A percentile compares a stretch with the other conserved stretches of the same genome.
phyloP scores from a whole-genome alignment of 2,113 vertebrate genomes.

The Vidua macroura region DNA sequence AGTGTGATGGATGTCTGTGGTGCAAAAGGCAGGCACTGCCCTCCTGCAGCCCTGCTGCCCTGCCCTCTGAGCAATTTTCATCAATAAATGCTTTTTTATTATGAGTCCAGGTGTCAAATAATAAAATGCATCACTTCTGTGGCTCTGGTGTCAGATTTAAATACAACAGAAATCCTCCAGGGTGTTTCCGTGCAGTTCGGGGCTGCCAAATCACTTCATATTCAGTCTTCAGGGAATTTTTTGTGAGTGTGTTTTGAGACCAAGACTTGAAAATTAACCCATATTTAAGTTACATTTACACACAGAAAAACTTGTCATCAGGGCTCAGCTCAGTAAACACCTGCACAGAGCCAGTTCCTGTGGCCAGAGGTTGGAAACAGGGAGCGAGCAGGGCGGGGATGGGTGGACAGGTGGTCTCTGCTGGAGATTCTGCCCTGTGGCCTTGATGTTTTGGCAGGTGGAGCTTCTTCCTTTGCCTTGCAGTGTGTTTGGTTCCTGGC shows the following conservation, averaged over 20 bases:
- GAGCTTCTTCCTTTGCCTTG: neutral
- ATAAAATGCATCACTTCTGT: neutral
- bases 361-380: neutral
- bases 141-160: neutral
- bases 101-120: neutral
- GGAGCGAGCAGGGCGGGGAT: neutral
- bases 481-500: neutral
- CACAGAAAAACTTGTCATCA: neutral
- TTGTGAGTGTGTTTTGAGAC: neutral
- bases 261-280: neutral
- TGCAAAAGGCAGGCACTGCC: neutral
- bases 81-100: neutral
- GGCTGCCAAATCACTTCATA: neutral
- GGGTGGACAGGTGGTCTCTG: neutral
- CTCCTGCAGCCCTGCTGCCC: neutral
- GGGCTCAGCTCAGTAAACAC: neutral
- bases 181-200: neutral
- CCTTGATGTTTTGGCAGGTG: neutral
- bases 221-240: neutral
- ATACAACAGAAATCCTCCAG: neutral
- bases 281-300: neutral
- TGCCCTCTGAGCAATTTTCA: neutral
- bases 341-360: neutral
- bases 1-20: constrained; percentile 62
- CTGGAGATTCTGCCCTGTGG: neutral